Percentiles rank a stretch among this genome's conserved stretches.
Conservation (phyloP, 2,888 invertebrate genomes). For the Chalcosyrphus nemorum region DNA sequence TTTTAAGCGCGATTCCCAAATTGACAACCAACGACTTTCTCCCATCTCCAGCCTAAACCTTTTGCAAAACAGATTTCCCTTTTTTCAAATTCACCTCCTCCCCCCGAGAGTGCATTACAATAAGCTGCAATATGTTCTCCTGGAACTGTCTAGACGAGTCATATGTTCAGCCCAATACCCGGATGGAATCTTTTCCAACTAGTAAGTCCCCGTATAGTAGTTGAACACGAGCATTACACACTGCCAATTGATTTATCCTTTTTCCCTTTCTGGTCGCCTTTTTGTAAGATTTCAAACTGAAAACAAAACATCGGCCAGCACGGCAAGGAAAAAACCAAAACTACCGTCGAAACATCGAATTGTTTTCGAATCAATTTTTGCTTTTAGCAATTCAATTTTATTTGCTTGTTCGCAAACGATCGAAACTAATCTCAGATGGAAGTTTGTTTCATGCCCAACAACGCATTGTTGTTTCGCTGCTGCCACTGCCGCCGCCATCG, state of each 20-base stretch:
- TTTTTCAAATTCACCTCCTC: not conserved
- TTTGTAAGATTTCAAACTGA: not conserved
- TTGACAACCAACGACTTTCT: no score
- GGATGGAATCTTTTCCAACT: not conserved
- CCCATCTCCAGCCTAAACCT: no score
- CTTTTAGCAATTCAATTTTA: slow-evolving; percentile 67
- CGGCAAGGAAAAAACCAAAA: slow-evolving; percentile 2
- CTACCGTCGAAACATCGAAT: slow-evolving; percentile 30
- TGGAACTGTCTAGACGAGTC: slow-evolving; percentile 57
- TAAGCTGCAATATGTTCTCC: slow-evolving; percentile 36
- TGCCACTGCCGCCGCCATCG: not conserved
- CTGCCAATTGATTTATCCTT: not conserved
- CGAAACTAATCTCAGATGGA: slow-evolving; percentile 38
- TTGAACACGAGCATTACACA: slow-evolving; percentile 10
- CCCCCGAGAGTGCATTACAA: not conserved
- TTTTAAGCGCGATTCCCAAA: no score
- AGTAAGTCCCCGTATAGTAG: not conserved
- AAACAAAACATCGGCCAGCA: slow-evolving; percentile 12
- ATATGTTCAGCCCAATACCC: slow-evolving; percentile 36
- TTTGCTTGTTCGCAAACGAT: slow-evolving; percentile 46
- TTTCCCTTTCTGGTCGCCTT: not conserved
- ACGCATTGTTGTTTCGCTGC: slow-evolving; percentile 5
- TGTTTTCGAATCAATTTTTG: slow-evolving; percentile 70
- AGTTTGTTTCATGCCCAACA: slow-evolving; percentile 12
- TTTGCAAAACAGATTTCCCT: no score